Base-by-base conservation (phyloP, 2,888 invertebrate species). In the Onchidella celtica region DNA sequence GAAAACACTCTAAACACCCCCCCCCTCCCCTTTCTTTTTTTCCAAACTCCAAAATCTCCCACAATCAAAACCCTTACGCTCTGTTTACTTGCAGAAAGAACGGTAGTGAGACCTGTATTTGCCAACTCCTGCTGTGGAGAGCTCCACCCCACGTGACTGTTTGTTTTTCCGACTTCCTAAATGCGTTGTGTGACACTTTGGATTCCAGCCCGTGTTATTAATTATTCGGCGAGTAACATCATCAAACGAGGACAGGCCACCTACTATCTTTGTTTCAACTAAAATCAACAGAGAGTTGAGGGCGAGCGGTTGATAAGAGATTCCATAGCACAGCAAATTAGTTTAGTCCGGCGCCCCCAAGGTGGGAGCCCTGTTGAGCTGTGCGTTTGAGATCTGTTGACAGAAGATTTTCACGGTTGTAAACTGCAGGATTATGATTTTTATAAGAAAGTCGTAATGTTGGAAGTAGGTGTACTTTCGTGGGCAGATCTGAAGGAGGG, bases 201-300 rank as follows among this genome's bases (percentile, higher is more conserved):
- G 63, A 63, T 75, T 65, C 47, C 29, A 29, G 47, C 9, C 11
- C 65, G 40, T 65, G 40, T 75, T 75, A 75, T 75, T 75, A 65
- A 75, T 75, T 75, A 65, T 63, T 47, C 75, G 59, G 3, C 17
- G 21, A 61, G 65, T 59, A 21, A 63, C 75, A 75, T 63, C 75
- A 65, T 75, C 75, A 75, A 75, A 75, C 59, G 59, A 65, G 17
- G 47, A 11, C 3, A n/a, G 47, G 65, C 29, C 6, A 65, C 75
- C 63, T 75, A 29, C 65, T 65, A 75, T 75, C 75, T 63, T 65
- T 65, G 75, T 75, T 75, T 75, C 40, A 75, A 65, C 36, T 6
- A 38, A 32, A 65, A 65, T 29, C 75, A 75, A 75, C 75, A 75
- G 29, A 27, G 63, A 9, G 57, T 21, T n/a, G 29, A 63, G 36